Evolutionary conservation across 2,888 invertebrate genomes (phyloP).

Genomic region (Acrobasis suavella): DNA sequence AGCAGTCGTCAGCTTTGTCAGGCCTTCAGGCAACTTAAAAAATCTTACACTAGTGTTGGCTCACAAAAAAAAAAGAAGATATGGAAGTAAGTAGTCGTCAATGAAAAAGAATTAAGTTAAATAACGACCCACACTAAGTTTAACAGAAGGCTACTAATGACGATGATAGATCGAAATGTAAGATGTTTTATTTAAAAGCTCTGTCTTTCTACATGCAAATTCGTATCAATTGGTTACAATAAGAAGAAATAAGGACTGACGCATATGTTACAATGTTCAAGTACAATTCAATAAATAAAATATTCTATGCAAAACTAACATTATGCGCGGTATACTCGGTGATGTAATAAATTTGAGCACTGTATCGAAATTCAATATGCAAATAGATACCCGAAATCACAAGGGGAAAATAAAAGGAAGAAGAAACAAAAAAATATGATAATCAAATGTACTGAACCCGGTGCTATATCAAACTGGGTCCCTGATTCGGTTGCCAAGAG

Average conservation of each 20-base stretch:
- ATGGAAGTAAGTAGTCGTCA: no score
- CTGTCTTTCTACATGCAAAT: no score
- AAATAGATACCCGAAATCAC: conserved; percentile 71
- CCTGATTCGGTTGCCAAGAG: conserved; percentile 37
- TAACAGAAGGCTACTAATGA: no score
- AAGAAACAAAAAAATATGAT: conserved; percentile 71
- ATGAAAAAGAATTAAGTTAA: no score
- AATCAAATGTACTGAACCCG: conserved; percentile 68
- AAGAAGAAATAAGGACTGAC: not conserved
- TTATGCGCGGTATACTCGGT: conserved; percentile 58
- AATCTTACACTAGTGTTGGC: no score
- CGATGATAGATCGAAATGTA: no score
- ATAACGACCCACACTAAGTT: no score
- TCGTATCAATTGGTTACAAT: not conserved
- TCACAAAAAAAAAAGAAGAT: no score
- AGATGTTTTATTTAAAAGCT: no score
- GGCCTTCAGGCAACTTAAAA: no score
- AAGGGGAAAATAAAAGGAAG: conserved; percentile 70
- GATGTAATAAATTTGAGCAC: conserved; percentile 69
- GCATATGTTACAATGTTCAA: conserved; percentile 25
- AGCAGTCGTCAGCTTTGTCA: no score
- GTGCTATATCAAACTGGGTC: conserved; percentile 52
- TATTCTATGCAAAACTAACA: conserved; percentile 52
- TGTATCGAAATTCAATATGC: conserved; percentile 77
- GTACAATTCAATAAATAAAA: conserved; percentile 50